Evolutionary conservation across 2,797 vertebrate species (phyloP).

Genomic region (Aldrovandia affinis): DNA sequence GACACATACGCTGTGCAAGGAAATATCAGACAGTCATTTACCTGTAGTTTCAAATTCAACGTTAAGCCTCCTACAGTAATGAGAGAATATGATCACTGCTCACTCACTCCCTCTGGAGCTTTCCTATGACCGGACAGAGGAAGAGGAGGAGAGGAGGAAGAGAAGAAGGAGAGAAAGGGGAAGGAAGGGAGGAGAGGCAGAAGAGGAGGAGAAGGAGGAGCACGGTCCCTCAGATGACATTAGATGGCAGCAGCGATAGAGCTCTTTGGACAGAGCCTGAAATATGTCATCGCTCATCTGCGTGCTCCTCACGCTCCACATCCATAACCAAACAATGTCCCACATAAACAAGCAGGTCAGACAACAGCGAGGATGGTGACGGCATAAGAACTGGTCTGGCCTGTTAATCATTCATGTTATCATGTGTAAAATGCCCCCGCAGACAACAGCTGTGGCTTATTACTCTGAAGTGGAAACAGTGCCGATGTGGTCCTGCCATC

Average conservation of each 20-base stretch:
- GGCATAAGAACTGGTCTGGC: neutral
- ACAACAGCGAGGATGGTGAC: neutral
- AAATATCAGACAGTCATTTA: too few relatives aligned
- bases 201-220: neutral
- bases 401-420: slow-evolving; percentile 18
- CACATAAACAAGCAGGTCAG: neutral
- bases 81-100: too few relatives aligned
- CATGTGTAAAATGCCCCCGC: slow-evolving; percentile 22
- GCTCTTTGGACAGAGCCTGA: neutral
- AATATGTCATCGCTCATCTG: neutral
- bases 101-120: too few relatives aligned
- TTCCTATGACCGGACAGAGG: too few relatives aligned
- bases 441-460: slow-evolving; percentile 4
- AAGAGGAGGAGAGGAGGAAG: neutral
- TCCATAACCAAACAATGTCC: neutral
- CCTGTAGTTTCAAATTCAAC: too few relatives aligned
- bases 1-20: too few relatives aligned
- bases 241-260: neutral
- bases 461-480: slow-evolving; percentile 8
- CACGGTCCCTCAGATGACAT: neutral
- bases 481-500: slow-evolving; percentile 6
- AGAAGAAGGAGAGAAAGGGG: neutral
- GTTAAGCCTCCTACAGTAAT: too few relatives aligned
- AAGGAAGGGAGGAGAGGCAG: neutral
- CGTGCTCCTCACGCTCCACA: neutral